Conservation (phyloP, 2,888 invertebrate species). For the Zaprionus obscuricornis region DNA sequence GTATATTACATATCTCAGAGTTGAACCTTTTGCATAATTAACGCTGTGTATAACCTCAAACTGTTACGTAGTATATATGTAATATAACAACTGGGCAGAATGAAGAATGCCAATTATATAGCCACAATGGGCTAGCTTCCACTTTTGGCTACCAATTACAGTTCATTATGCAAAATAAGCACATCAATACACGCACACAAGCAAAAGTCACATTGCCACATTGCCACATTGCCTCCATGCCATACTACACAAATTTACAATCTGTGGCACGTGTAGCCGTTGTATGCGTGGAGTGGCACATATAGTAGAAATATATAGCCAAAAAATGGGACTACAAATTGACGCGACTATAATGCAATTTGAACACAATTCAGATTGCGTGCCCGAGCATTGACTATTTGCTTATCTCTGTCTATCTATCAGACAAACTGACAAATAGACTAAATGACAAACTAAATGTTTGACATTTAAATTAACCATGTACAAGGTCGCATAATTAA, state of each 20-base stretch:
- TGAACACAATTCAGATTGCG: constrained; percentile 21
- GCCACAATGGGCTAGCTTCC: constrained; percentile 19
- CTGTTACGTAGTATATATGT: constrained; percentile 51
- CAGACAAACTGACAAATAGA: too few species aligned
- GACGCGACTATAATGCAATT: constrained; percentile 50
- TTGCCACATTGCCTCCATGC: too few species aligned
- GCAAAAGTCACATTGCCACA: not conserved
- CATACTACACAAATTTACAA: too few species aligned
- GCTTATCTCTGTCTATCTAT: not conserved
- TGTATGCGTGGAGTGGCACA: constrained; percentile 23
- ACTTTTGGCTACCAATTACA: constrained; percentile 53
- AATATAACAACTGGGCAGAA: constrained; percentile 5
- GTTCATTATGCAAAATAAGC: constrained; percentile 70
- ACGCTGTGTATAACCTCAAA: constrained; percentile 33
- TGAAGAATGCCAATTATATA: constrained; percentile 35
- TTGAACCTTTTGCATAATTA: too few species aligned
- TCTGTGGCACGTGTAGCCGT: too few species aligned
- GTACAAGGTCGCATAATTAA: constrained; percentile 40
- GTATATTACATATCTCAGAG: too few species aligned
- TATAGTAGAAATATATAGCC: constrained; percentile 7
- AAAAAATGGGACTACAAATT: constrained; percentile 41
- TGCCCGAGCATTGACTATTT: constrained; percentile 7
- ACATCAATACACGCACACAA: constrained; percentile 39
- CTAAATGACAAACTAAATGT: constrained; percentile 12
- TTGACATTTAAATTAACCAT: constrained; percentile 52